Percentiles rank a stretch among this genome's conserved stretches.
These are phyloP conservation scores for Xanthia icteritia DNA, from an alignment of 2,888 invertebrate genomes.

Conservation along the genomic window DNA sequence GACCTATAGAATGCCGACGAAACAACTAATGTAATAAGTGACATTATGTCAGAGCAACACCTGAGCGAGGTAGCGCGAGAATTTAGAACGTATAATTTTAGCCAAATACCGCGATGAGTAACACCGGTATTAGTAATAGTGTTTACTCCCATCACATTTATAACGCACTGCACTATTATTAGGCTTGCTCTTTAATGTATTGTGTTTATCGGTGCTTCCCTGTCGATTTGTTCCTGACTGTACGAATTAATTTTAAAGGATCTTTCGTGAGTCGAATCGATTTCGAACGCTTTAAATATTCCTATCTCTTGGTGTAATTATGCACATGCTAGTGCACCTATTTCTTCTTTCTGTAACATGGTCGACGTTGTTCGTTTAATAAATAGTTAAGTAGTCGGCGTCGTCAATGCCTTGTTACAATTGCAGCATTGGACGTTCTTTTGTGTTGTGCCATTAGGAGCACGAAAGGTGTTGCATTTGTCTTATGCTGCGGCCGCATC, in stretches of 20 bases:
- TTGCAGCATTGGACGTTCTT: neutral
- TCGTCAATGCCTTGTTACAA: neutral
- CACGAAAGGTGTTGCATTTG: neutral
- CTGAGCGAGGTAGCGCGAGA: conserved; percentile 77
- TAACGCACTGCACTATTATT: conserved; percentile 57
- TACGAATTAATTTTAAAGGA: conserved; percentile 25
- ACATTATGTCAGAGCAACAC: conserved; percentile 70
- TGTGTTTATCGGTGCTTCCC: conserved; percentile 30
- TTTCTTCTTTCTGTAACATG: neutral
- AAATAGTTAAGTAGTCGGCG: conserved; percentile 17
- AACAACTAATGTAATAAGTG: conserved; percentile 32
- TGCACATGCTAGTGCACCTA: neutral
- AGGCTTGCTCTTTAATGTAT: conserved; percentile 36
- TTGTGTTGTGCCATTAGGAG: neutral
- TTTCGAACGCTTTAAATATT: conserved; percentile 5
- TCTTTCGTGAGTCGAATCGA: neutral
- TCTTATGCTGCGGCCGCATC: too few relatives aligned
- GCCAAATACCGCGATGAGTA: conserved; percentile 85
- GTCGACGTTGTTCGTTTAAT: conserved; percentile 1
- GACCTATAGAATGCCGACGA: conserved; percentile 12
- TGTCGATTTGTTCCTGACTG: neutral
- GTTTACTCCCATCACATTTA: conserved; percentile 68
- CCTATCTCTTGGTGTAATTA: neutral
- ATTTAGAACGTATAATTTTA: conserved; percentile 87
- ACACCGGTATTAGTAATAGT: conserved; percentile 70